These are phyloP conservation scores for Eurystomus gularis DNA, from an alignment of 2,113 vertebrate species.

Conservation along the genomic window DNA sequence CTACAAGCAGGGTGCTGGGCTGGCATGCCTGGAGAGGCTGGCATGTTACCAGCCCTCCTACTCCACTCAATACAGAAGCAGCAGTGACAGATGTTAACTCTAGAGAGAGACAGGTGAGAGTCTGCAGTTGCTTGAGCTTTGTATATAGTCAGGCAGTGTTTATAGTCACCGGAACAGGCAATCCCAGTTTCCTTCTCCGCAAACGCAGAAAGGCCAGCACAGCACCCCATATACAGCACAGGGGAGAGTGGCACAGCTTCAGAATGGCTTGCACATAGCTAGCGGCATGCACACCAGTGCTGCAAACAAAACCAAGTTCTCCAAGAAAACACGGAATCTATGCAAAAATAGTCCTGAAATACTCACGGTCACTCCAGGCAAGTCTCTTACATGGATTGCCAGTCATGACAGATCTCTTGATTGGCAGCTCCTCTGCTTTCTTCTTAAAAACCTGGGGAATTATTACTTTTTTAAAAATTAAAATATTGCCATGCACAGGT, in stretches of 20 bases:
- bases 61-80: background rate
- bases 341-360: constrained; percentile 14
- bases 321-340: background rate
- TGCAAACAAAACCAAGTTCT: background rate
- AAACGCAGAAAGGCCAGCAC: background rate
- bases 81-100: background rate
- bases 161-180: background rate
- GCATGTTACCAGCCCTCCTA: background rate
- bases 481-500: background rate
- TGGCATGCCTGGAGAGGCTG: background rate
- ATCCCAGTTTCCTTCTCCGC: background rate
- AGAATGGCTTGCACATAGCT: background rate
- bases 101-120: background rate
- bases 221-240: background rate
- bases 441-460: constrained; percentile 29
- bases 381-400: background rate
- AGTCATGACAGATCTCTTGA: background rate
- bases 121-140: background rate
- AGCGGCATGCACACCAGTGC: background rate
- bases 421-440: background rate
- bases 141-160: background rate
- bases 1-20: background rate
- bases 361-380: constrained; percentile 47
- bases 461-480: background rate
- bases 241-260: background rate